Evolutionary conservation across 2,797 vertebrate species (phyloP), one percentile per base, ranked within the genome.

Genomic region (Enteromius thamalakanensis): DNA sequence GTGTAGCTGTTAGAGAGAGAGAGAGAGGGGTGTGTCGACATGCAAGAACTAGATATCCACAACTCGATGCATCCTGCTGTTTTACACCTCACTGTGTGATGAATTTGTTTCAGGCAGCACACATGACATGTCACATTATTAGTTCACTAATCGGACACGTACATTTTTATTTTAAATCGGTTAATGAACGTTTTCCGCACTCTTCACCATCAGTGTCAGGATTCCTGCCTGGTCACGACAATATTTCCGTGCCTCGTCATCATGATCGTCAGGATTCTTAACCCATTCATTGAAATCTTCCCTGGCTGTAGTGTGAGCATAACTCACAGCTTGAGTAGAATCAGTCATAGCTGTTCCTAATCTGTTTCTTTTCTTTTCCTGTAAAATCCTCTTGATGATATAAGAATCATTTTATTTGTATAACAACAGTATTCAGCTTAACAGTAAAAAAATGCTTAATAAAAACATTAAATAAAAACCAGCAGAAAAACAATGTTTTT

Each of bases 241-340:
- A 75, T 84, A 87, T 84, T 80, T 81, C 84, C n/a, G 45, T 86
- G 86, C 87, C 82, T 88, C 84, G 87, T 88, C 87, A 88, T 88
- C 86, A 53, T 84, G 84, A 86, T 84, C 79, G 67, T 86, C 67
- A 69, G 67, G 62, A 62, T 84, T 42, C 70, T 88, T 88, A 88
- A 88, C 86, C 79, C 86, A 53, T 88, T 88, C 82, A 55, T 32
- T 62, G 86, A 77, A 82, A 21, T 51, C 55, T 58, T 64, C 32
- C 4, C 68, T 21, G 62, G 77, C 65, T 62, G 85, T 78, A 74
- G 29, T 80, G 40, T 69, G 42, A 53, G 51, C 40, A 67, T 68
- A 80, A 72, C 26, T 51, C 40, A 82, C 42, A 76, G 21, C 81
- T 69, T 19, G 53, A 60, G 53, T 40, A 64, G 45, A 34, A 69